Evolutionary conservation across 2,888 invertebrate genomes (phyloP), one percentile per base, ranked within the genome.

Genomic region (Parthenolecanium corni): DNA sequence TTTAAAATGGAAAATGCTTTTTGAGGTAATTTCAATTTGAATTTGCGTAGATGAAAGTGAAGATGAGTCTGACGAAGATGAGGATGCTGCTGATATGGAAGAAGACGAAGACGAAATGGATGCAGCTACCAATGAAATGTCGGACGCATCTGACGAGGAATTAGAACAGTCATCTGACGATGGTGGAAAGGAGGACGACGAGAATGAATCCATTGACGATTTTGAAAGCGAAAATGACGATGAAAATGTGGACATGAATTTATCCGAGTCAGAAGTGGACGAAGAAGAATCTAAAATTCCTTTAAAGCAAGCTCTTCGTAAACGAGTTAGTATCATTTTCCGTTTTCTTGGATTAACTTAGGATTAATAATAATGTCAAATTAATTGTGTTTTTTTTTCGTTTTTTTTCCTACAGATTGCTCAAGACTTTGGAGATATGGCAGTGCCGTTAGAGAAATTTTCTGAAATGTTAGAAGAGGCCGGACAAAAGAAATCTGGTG

Each of bases 391-490:
- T 65, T n/a, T 21, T 23, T 40, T 40, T 40, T 52, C 31, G 12
- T 38, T 44, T 24, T 24, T 42, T 24, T 24, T 14, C 44, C 4
- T 42, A 16, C 14, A 42, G 18, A 23, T 38, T 38, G 23, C 16
- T 16, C 25, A 47, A 49, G 58, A 68, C 14, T 70, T 71, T 51
- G 70, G 69, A n/a, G 72, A 73, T 52, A 69, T 88, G 38, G 90
- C 90, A 75, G 87, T 89, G 2, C 85, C 89, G 0, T 89, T 89
- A 0, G 91, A 91, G 73, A 85, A 92, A 74, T 94, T 94, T 76
- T 85, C 92, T 0, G 84, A 87, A 49, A 77, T 93, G 68, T 75
- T 95, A 58, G 93, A 94, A 74, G 88, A 90, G 65, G 86, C 87
- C 52, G 85, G 86, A 1, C 78, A 80, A 52, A 78, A 81, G 3